Evolutionary conservation across 2,113 vertebrate genomes (phyloP), one percentile per base, ranked within the genome.

Genomic region (Cyanoliseus patagonus): DNA sequence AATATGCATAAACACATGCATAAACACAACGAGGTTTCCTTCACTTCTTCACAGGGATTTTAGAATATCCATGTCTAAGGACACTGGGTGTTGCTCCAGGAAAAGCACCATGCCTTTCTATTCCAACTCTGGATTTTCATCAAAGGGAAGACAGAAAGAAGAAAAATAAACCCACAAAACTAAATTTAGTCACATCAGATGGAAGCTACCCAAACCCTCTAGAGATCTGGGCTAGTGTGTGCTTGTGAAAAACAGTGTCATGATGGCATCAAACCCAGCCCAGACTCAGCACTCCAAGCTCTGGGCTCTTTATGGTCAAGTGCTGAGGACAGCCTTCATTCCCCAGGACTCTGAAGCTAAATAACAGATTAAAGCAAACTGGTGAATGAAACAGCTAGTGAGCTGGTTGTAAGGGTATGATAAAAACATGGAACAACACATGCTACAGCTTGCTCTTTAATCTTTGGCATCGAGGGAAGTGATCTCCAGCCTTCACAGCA

Each of bases 161-260:
- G 74, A 75, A 94, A 94, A 95, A 94, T 84, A 94, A 95, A 91
- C 70, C 4, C 37, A 89, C 68, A 91, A 88, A 86, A 66, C 64
- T 82, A 95, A 91, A 97, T 94, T 82, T 87, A 85, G 78, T 75
- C 61, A 70, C 6, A 3, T 13, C 67, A 81, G 44, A 83, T 70
- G 74, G 72, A 92, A 95, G 49, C n/a, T 78, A 87, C 46, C 42
- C 64, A 67, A 59, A 64, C n/a, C 44, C 42, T 61, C 35, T 57
- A 73, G 62, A 90, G 86, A 90, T 92, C 84, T 88, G 51, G 82
- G 90, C 68, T 72, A 92, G 47, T 28, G 63, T 46, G 42, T 63
- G 41, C 85, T 91, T 57, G 14, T 68, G 90, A 70, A 85, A 96
- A 93, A 62, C 16, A 46, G 55, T 74, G 83, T 63, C 39, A 46